Evolutionary conservation across 2,888 invertebrate genomes (phyloP), one percentile per base, ranked within the genome.

Genomic region (Lordiphosa andalusiaca): DNA sequence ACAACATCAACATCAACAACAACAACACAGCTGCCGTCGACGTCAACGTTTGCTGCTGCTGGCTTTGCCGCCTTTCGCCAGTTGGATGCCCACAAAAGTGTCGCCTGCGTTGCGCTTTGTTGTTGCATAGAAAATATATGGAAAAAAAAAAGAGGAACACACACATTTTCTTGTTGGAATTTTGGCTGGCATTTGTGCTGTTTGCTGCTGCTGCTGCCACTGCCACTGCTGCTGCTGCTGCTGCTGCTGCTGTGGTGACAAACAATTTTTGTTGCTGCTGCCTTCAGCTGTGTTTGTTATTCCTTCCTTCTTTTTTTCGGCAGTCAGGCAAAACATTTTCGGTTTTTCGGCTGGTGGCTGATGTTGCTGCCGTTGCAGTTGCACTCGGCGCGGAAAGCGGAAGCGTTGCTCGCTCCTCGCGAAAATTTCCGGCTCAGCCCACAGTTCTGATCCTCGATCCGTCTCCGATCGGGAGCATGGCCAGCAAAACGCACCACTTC

Each of bases 371-470:
- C 56, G 78, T 77, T 71, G 82, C 82, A 65, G 75, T 84, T 84
- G 82, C 73, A 84, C 71, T 71, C 71, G 74, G 68, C 73, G 81
- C 81, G 64, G 74, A 72, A 75, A 75, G 74, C 86, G 83, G 86
- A 86, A 85, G 75, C 73, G 76, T 76, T 68, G 65, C 53, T 60
- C 54, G 67, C 54, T 66, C 54, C 53, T 58, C 56, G 67, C 58
- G 13, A 33, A 30, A 44, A 33, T 44, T 16, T 3, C 30, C 9
- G 30, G 30, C 3, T 30, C 30, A 30, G 30, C 30, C 30, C 30
- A 30, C 30, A 30, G 3, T 30, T 30, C 53, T 7, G 57, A 48
- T 56, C 39, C 35, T 9, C 4, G 47, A 19, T 25, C 16, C 12
- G 0, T 6, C 23, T 9, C 37, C 16, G 16, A 21, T 30, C 33